Evolutionary conservation across 2,888 invertebrate species (phyloP).

Genomic region (Aproaerema taeniolella): DNA sequence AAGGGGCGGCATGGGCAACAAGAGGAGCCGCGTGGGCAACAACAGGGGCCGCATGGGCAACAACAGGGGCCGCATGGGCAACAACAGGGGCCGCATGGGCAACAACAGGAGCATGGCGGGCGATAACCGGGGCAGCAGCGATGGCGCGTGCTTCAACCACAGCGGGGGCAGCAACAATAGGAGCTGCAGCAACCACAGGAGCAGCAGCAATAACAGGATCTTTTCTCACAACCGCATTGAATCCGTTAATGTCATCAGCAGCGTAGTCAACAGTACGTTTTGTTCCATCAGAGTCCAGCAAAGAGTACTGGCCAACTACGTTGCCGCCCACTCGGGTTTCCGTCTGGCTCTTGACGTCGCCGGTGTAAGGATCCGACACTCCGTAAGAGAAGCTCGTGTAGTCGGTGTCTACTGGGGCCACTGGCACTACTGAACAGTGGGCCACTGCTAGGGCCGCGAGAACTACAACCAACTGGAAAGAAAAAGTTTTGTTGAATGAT

Average conservation of each 20-base stretch:
- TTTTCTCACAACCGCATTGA: conserved; percentile 51
- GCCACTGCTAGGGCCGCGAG: conserved; percentile 47
- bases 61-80: conserved; percentile 24
- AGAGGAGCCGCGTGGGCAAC: conserved; percentile 23
- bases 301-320: conserved; percentile 70
- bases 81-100: conserved; percentile 17
- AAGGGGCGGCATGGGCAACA: conserved; percentile 16
- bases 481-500: conserved; percentile 2
- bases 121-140: conserved; percentile 28
- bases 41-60: conserved; percentile 21
- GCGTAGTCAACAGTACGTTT: conserved; percentile 77
- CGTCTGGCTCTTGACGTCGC: conserved; percentile 64
- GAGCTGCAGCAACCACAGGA: conserved; percentile 14
- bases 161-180: conserved; percentile 21
- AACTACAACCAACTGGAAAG: conserved; percentile 52
- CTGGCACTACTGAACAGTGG: conserved; percentile 50
- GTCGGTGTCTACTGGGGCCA: conserved; percentile 44
- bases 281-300: conserved; percentile 76
- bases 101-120: conserved; percentile 18
- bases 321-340: conserved; percentile 79
- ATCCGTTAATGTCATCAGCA: conserved; percentile 47
- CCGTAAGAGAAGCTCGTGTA: conserved; percentile 55
- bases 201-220: conserved; percentile 31
- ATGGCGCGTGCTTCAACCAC: conserved; percentile 26
- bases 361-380: conserved; percentile 53